Evolutionary conservation across 64 coral and sea anemone genomes (phyloP), one percentile per base, ranked within the genome.

Genomic region (Dendronephthya gigantea): DNA sequence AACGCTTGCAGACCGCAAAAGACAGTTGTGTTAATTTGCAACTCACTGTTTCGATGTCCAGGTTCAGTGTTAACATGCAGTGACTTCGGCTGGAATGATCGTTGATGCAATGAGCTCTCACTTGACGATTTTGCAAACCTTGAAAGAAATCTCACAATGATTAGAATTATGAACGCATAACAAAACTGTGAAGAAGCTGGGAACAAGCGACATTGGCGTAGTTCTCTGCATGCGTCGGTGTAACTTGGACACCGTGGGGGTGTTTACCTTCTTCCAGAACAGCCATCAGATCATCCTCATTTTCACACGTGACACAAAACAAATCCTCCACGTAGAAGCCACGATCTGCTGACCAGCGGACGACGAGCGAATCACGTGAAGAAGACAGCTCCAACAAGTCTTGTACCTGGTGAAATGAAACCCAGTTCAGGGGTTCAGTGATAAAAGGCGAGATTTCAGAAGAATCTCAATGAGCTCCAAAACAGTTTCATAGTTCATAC

Each of bases 291-390:
- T 98, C 95, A 83, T 98, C 95, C 37, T 93, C 66, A 32, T 83
- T 50, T 50, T 93, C 95, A 90, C 95, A 98, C 40, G 93, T 90
- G 27, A 98, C 92, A 85, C 87, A 93, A 82, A 98, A 98, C 45
- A 98, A 68, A 65, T 98, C 93, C 69, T 98, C 95, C 28, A 98
- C 95, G 58, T 98, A 98, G 68, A 98, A 98, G 14, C 95, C 95
- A 37, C 87, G 88, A 83, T 93, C 82, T 14, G 92, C 87, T 79
- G 95, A 88, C 95, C 95, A 98, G 23, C 95, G 87, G 15, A 98
- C 95, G 23, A 89, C 92, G 37, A 98, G 88, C 12, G 95, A 98
- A 35, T 98, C 95, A 85, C 90, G 92, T 17, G 95, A 82, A 45
- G 87, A 91, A 7, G 95, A 98, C 0, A 92, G 90, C 40, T 98